phyloP scores from a whole-genome alignment of 2,888 invertebrate genomes.

The Endomychus coccineus region DNA sequence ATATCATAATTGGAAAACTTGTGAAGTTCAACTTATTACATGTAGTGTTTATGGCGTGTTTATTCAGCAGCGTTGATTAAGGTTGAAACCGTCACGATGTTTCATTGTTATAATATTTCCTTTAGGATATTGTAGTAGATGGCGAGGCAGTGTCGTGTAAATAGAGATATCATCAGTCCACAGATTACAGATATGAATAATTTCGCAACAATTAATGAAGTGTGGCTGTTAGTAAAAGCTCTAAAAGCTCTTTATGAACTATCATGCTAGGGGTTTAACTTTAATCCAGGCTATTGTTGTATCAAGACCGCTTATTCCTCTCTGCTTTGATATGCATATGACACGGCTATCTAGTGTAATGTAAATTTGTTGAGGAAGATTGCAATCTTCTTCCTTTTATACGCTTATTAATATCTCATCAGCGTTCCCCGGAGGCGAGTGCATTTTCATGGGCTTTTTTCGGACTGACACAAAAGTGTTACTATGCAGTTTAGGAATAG shows the following conservation, averaged over 20 bases:
- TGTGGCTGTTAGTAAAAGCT: slow-evolving; percentile 37
- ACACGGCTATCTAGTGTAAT: slow-evolving; percentile 35
- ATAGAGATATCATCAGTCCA: slow-evolving; percentile 41
- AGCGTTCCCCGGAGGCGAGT: too few relatives aligned
- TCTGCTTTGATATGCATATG: slow-evolving; percentile 38
- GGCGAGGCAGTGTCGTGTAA: slow-evolving; percentile 29
- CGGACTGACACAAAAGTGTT: too few relatives aligned
- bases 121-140: too few relatives aligned
- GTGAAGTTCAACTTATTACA: too few relatives aligned
- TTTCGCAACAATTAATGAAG: slow-evolving; percentile 41
- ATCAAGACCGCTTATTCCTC: slow-evolving; percentile 37
- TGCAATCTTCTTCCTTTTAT: slow-evolving; percentile 35
- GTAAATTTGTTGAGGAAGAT: slow-evolving; percentile 38
- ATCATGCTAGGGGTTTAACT: slow-evolving; percentile 31
- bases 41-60: too few relatives aligned
- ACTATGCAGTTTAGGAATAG: too few relatives aligned
- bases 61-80: too few relatives aligned
- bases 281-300: slow-evolving; percentile 37
- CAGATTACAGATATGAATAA: slow-evolving; percentile 43
- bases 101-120: too few relatives aligned
- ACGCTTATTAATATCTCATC: too few relatives aligned
- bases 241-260: slow-evolving; percentile 37
- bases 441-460: too few relatives aligned
- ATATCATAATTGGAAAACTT: too few relatives aligned
- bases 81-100: too few relatives aligned